phyloP scores from a whole-genome alignment of 2,888 invertebrate species.

The Rhingia rostrata region DNA sequence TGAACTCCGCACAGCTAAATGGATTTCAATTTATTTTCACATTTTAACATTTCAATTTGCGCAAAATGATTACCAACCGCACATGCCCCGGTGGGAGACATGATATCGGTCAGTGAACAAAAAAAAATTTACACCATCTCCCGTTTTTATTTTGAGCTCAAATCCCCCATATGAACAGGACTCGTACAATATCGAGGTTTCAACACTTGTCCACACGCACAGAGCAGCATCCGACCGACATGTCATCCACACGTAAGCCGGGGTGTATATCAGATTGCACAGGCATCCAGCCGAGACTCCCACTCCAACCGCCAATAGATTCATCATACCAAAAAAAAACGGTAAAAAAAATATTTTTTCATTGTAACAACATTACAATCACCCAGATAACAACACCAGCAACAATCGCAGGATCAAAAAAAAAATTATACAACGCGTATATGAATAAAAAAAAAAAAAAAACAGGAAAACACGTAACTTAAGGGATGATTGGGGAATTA shows the following conservation, averaged over 20 bases:
- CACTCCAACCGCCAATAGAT: conserved; percentile 38
- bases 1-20: conserved; percentile 63
- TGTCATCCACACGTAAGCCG: conserved; percentile 20
- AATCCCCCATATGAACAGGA: not conserved
- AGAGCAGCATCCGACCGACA: conserved; percentile 4
- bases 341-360: conserved; percentile 53
- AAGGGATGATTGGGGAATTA: conserved; percentile 67
- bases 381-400: conserved; percentile 72
- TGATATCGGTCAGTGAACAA: conserved; percentile 40
- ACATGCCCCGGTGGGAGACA: conserved; percentile 46
- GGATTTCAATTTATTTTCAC: conserved; percentile 72
- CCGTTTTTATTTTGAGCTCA: conserved; percentile 1
- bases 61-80: conserved; percentile 66
- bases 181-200: conserved; percentile 40
- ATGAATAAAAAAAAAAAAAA: conserved; percentile 24
- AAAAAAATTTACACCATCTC: conserved; percentile 12
- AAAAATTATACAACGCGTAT: conserved; percentile 22
- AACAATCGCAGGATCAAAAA: conserved; percentile 52
- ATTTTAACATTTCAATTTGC: conserved; percentile 73
- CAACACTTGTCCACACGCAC: conserved; percentile 65
- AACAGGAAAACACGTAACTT: conserved; percentile 46
- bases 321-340: conserved; percentile 47
- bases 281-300: conserved; percentile 11
- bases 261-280: conserved; percentile 39
- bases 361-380: conserved; percentile 72